Percentiles rank a stretch among this genome's conserved stretches.
phyloP scores from a whole-genome alignment of 2,888 invertebrate species.

The Rotaria magnacalcarata region DNA sequence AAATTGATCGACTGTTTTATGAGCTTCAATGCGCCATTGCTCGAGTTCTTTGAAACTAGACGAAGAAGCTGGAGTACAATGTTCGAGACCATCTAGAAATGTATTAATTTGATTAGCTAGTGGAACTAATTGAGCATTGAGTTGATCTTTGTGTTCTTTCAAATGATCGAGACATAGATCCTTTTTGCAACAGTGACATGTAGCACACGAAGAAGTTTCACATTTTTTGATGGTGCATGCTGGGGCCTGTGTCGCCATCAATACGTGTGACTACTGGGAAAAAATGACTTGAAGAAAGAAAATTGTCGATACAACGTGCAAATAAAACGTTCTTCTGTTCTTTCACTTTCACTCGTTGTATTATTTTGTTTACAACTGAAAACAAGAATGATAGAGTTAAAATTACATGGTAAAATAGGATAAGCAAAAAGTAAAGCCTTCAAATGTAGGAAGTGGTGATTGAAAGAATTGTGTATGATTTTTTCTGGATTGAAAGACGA shows the following conservation, averaged over 20 bases:
- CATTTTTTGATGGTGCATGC: background rate
- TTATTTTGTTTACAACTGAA: too few species aligned
- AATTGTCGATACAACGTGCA: too few species aligned
- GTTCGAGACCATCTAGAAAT: background rate
- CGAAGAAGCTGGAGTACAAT: background rate
- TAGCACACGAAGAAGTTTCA: background rate
- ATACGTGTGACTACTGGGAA: background rate
- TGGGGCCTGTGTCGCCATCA: background rate
- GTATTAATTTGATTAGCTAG: background rate
- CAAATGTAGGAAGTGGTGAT: too few species aligned
- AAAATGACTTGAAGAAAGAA: background rate
- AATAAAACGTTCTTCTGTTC: too few species aligned
- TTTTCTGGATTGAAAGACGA: too few species aligned
- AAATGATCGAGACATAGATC: background rate
- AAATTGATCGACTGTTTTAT: background rate
- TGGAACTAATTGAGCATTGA: background rate
- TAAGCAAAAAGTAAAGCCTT: too few species aligned
- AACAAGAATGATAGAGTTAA: too few species aligned
- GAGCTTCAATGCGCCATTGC: background rate
- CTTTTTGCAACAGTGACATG: background rate
- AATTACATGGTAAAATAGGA: too few species aligned
- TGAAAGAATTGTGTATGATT: too few species aligned
- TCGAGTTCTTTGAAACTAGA: background rate
- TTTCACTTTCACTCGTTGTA: too few species aligned
- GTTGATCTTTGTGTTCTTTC: background rate